phyloP scores from a whole-genome alignment of 2,797 vertebrate genomes.

The Hephaestus fuliginosus region DNA sequence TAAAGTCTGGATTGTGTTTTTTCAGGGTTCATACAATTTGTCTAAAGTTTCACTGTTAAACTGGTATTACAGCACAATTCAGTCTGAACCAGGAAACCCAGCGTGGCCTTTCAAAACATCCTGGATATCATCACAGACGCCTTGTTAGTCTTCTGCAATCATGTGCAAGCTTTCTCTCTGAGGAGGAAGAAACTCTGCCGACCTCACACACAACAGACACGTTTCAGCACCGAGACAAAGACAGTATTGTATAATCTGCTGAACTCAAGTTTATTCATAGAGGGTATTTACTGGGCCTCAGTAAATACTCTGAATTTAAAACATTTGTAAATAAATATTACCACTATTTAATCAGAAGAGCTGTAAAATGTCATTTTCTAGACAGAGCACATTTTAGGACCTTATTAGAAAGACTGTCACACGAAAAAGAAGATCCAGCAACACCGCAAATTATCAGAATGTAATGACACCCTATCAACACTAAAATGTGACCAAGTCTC shows the following conservation, averaged over 20 bases:
- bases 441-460: too few relatives aligned
- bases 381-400: too few relatives aligned
- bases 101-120: slow-evolving; percentile 1
- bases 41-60: neutral
- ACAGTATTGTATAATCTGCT: too few relatives aligned
- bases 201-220: too few relatives aligned
- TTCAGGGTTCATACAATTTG: neutral
- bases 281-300: neutral
- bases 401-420: neutral
- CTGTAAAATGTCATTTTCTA: too few relatives aligned
- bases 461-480: too few relatives aligned
- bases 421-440: neutral
- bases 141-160: neutral
- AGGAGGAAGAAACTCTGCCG: neutral
- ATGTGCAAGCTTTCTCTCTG: slow-evolving; percentile 6
- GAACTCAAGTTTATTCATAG: too few relatives aligned
- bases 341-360: too few relatives aligned
- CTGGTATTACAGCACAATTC: neutral
- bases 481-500: neutral
- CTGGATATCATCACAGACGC: slow-evolving; percentile 27
- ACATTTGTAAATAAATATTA: neutral
- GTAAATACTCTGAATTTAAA: neutral
- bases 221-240: neutral
- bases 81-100: slow-evolving; percentile 7
- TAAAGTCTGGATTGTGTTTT: neutral